Evolutionary conservation across 2,888 invertebrate species (phyloP).

Genomic region (Leptura quadrifasciata): DNA sequence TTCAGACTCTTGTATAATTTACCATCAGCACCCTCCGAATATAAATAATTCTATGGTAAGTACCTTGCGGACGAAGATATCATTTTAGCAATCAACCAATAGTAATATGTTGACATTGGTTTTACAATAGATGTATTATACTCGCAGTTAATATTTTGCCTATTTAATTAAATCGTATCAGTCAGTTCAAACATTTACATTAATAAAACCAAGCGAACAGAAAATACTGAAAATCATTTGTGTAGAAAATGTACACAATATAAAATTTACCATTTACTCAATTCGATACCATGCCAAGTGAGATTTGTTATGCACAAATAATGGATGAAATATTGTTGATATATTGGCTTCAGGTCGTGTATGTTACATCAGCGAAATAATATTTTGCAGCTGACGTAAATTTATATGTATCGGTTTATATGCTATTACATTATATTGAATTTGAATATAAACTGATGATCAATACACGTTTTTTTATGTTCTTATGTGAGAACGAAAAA

Average conservation of each 20-base stretch:
- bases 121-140: no score
- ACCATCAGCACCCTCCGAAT: no score
- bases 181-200: conserved; percentile 1
- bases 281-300: conserved; percentile 17
- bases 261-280: conserved; percentile 11
- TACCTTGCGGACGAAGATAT: no score
- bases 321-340: conserved; percentile 5
- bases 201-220: neutral
- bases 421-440: neutral
- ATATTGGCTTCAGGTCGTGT: conserved; percentile 14
- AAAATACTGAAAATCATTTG: conserved; percentile 2
- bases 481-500: no score
- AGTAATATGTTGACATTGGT: no score
- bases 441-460: no score
- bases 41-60: no score
- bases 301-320: conserved; percentile 12
- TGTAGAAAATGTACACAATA: neutral
- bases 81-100: no score
- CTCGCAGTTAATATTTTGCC: neutral
- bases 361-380: conserved; percentile 1
- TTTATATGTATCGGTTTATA: neutral
- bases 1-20: no score
- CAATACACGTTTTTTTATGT: no score
- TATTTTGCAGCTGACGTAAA: neutral
- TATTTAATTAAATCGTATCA: conserved; percentile 5